These are phyloP conservation scores for Calcarius lapponicus DNA, from an alignment of 2,797 vertebrate genomes.

Conservation along the genomic window DNA sequence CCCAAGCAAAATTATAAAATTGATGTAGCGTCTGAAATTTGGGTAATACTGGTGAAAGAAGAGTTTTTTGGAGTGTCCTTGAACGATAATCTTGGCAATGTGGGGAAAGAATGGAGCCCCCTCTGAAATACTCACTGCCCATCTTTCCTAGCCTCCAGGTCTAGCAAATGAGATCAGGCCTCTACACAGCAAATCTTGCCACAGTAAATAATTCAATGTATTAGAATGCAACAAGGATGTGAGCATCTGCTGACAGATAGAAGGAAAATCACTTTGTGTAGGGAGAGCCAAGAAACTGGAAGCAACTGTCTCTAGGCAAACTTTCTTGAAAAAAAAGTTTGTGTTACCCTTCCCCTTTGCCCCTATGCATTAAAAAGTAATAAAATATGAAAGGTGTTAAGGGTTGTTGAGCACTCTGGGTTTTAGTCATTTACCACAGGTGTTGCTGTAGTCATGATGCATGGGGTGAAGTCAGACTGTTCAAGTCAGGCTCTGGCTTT, in stretches of 20 bases:
- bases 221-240: not conserved
- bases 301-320: not conserved
- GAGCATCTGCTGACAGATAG: not conserved
- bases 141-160: not conserved
- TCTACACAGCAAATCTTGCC: not conserved
- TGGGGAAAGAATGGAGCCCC: not conserved
- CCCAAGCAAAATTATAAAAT: not conserved
- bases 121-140: not conserved
- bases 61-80: not conserved
- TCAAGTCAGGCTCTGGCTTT: conserved; percentile 7
- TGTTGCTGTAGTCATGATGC: conserved; percentile 64
- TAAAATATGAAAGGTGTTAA: not conserved
- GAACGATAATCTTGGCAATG: not conserved
- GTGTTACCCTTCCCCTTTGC: not conserved
- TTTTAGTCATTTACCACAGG: conserved; percentile 48
- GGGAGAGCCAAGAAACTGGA: not conserved
- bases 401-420: conserved; percentile 23
- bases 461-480: conserved; percentile 12
- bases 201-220: not conserved
- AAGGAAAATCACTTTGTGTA: not conserved
- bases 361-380: not conserved
- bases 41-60: not conserved
- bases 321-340: not conserved
- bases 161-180: not conserved
- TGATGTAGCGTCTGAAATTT: not conserved